Conservation (phyloP, 2,113 vertebrate species). For the Poicephalus meyeri region DNA sequence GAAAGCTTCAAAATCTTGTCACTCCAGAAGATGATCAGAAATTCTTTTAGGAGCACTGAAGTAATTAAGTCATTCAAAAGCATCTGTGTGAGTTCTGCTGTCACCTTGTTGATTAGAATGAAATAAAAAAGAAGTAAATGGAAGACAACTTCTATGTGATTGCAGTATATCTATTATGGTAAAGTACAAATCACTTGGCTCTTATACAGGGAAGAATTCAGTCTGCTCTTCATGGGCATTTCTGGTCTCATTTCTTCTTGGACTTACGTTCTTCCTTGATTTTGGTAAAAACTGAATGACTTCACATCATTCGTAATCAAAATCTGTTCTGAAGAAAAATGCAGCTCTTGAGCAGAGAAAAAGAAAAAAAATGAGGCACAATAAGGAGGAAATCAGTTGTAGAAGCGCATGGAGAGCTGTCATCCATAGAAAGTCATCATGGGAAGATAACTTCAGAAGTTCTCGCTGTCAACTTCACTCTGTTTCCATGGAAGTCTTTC, state of each 20-base stretch:
- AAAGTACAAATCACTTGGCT: not conserved
- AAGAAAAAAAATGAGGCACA: not conserved
- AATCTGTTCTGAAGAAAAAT: not conserved
- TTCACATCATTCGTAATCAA: not conserved
- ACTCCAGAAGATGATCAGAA: not conserved
- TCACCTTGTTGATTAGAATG: not conserved
- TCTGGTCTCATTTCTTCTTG: not conserved
- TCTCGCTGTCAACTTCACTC: not conserved
- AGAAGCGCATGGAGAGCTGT: not conserved
- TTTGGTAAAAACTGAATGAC: not conserved
- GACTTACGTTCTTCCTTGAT: not conserved
- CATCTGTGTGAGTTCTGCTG: not conserved
- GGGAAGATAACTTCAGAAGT: not conserved
- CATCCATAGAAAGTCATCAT: not conserved
- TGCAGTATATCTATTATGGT: not conserved
- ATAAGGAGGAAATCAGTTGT: not conserved
- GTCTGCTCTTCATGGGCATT: not conserved
- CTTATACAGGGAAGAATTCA: not conserved
- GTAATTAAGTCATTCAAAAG: not conserved
- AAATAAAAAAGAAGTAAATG: not conserved
- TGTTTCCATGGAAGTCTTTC: not conserved
- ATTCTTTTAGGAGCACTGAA: not conserved
- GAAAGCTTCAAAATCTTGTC: not conserved
- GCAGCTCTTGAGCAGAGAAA: not conserved
- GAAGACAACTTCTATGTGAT: not conserved